Evolutionary conservation across 64 coral and sea anemone genomes (phyloP), one percentile per base, ranked within the genome.

Genomic region (Hydrozoanthus tunicans): DNA sequence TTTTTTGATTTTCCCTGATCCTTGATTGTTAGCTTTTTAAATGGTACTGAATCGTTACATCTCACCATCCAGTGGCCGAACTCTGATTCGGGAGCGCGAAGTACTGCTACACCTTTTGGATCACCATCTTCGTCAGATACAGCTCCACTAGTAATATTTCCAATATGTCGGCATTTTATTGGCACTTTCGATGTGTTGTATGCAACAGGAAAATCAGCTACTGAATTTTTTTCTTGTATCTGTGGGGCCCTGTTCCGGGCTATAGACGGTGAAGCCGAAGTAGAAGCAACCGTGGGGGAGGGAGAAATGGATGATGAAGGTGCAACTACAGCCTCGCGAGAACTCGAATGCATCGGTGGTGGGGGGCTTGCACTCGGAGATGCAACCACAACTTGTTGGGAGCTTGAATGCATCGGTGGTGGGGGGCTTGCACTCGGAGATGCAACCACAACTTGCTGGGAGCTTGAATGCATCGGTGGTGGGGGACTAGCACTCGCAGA

Each of bases 131-230:
- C 56, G 12, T 88, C 84, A 1, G 55, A 58, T 14, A 88, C 84
- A 27, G 52, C 9, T 73, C 67, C 69, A 15, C 58, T 9, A 1
- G 84, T 88, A 3, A 88, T 88, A 17, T 73, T 88, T 58, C 23
- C 24, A 55, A 88, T 51, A 11, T 59, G 7, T 10, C 55, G 68
- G 14, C 84, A 88, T 27, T 88, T 24, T 26, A 74, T 25, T 23
- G 84, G 84, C 3, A 73, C 66, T 68, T 24, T 25, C 7, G 84
- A 73, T 20, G 69, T 61, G 56, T 88, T 88, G 26, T 88, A 88
- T 15, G 68, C 54, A 7, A 88, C 14, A 32, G 23, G 10, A 43
- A 60, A 60, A 14, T 0, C 9, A 11, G 59, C 15, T 59, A 10
- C 4, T 17, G 20, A 32, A 59, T 73, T 86, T 58, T 3, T 56